These are phyloP conservation scores for Drosophila truncata DNA, from an alignment of 1,140 invertebrate genomes.

Conservation along the genomic window DNA sequence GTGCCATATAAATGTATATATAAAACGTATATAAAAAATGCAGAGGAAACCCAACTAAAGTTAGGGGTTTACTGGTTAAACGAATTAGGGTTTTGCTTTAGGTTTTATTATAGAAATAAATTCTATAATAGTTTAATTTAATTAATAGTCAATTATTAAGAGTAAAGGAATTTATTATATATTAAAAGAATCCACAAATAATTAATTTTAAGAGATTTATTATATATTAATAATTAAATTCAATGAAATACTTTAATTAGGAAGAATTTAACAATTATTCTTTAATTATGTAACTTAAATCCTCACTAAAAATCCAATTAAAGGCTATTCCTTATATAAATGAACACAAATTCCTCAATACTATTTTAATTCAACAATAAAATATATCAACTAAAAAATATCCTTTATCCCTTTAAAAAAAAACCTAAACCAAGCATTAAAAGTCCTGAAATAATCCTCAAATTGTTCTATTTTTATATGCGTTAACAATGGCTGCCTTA, in stretches of 20 bases:
- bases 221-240: background rate
- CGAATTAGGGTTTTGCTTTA: background rate
- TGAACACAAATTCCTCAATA: background rate
- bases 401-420: background rate
- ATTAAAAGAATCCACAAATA: background rate
- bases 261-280: background rate
- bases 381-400: background rate
- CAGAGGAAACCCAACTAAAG: slow-evolving; percentile 21
- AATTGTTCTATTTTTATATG: slow-evolving; percentile 20
- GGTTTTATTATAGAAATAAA: background rate
- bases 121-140: background rate
- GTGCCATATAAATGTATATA: slow-evolving; percentile 12
- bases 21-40: slow-evolving; percentile 32
- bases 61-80: background rate
- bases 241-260: background rate
- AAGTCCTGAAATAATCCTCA: slow-evolving; percentile 6
- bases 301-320: background rate
- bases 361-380: background rate
- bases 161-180: too few relatives aligned
- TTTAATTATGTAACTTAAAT: background rate
- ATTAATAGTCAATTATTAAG: background rate
- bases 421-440: background rate
- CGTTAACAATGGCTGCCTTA: slow-evolving; percentile 24
- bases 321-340: background rate
- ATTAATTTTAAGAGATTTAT: background rate